A percentile compares a stretch with the other conserved stretches of the same genome.
Evolutionary conservation across 2,113 vertebrate genomes (phyloP).

Genomic region (Sylvietta virens): DNA sequence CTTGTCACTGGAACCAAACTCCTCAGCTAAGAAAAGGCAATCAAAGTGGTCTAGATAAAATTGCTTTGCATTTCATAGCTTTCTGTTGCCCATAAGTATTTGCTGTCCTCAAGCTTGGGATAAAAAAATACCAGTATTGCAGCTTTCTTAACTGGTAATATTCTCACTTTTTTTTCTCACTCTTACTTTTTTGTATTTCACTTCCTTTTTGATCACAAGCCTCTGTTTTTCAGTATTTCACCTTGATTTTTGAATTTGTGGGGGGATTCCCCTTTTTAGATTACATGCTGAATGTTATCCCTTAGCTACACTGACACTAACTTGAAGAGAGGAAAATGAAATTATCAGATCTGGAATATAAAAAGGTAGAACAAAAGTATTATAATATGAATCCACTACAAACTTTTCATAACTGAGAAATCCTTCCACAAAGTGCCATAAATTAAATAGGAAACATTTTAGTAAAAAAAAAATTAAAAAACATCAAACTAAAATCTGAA

Average conservation of each 20-base stretch:
- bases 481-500: background rate
- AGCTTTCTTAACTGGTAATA: background rate
- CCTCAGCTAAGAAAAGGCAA: background rate
- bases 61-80: background rate
- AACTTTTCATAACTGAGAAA: background rate
- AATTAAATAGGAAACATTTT: background rate
- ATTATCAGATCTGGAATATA: background rate
- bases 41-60: background rate
- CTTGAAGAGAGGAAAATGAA: background rate
- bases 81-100: background rate
- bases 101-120: background rate
- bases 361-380: background rate
- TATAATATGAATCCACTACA: background rate
- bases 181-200: background rate
- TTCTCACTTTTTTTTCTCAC: rapidly evolving
- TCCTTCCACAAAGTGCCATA: background rate
- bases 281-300: background rate
- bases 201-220: background rate
- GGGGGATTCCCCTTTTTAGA: background rate
- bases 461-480: background rate
- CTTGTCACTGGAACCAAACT: background rate
- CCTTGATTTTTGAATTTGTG: background rate
- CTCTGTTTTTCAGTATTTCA: background rate
- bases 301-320: background rate
- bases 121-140: background rate